Base-by-base conservation (phyloP, 1,140 invertebrate species). In the Drosophila suzukii region DNA sequence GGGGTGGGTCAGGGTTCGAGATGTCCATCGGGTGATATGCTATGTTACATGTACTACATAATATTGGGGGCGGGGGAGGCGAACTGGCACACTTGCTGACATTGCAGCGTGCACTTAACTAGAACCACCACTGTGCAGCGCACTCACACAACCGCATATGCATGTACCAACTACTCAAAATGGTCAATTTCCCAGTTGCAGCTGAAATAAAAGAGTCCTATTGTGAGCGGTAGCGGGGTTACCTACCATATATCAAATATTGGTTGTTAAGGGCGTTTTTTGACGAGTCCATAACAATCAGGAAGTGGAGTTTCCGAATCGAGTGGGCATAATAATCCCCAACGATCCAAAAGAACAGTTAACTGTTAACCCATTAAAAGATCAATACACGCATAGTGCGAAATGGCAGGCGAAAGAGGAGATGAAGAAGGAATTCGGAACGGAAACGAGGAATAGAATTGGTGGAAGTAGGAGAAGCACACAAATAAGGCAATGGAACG, bases 241-340 rank as follows among this genome's bases (percentile, higher is more conserved):
- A 17, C 36, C 43, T 20, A 24, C 43, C 47, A 41, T 38, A 70
- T 76, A 76, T 76, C 54, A 66, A 70, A 76, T 80, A 80, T 85
- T 61, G 79, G 83, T 86, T 86, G 83, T 79, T 81, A 88, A 83
- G 79, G 84, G 83, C 72, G 83, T 86, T 88, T 79, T 67, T 83
- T 58, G 60, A 44, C 54, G 44, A 74, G 59, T 67, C 70, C 68
- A 66, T 57, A 75, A 86, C 80, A 81, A 44, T n/a, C 38, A 49
- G 70, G 68, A 65, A 63, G 72, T 70, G 60, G 58, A 63, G 65
- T 55, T 15, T n/a, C 49, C 30, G 6, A 50, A 44, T 47, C 54
- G 24, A 44, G 30, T 47, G 30, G 38, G 20, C 27, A 27, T 27
- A 54, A 62, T 20, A 44, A 32, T 41, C 12, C 13, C 20, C 20